phyloP scores from a whole-genome alignment of 2,113 vertebrate species.

The Sialia sialis region DNA sequence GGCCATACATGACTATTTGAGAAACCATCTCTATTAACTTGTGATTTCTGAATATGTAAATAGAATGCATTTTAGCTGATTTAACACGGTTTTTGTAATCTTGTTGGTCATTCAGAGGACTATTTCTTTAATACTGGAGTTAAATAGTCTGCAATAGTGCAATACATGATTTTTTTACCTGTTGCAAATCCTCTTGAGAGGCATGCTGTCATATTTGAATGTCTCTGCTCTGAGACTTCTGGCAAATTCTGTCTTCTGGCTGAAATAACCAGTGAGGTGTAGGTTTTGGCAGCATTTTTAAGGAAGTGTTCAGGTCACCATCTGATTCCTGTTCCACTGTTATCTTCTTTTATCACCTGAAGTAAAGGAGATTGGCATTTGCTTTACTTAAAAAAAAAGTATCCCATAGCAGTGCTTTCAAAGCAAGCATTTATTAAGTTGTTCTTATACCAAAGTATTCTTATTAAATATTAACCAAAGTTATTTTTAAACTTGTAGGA shows the following conservation, averaged over 20 bases:
- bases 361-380: neutral
- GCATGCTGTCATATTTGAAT: neutral
- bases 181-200: neutral
- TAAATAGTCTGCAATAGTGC: neutral
- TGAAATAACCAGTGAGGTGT: neutral
- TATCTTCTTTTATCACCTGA: neutral
- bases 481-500: neutral
- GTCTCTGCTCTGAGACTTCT: neutral
- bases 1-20: accelerated
- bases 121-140: neutral
- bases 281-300: neutral
- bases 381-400: neutral
- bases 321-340: neutral
- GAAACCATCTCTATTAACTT: neutral
- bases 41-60: neutral
- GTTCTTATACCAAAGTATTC: neutral
- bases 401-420: neutral
- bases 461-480: neutral
- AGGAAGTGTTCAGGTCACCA: neutral
- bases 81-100: neutral
- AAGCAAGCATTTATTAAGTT: neutral
- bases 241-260: neutral
- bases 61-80: neutral
- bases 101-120: neutral
- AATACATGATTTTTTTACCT: neutral